Evolutionary conservation across 23 tunicate genomes (phyloP), one percentile per base, ranked within the genome.

Genomic region (Phallusia fumigata): DNA sequence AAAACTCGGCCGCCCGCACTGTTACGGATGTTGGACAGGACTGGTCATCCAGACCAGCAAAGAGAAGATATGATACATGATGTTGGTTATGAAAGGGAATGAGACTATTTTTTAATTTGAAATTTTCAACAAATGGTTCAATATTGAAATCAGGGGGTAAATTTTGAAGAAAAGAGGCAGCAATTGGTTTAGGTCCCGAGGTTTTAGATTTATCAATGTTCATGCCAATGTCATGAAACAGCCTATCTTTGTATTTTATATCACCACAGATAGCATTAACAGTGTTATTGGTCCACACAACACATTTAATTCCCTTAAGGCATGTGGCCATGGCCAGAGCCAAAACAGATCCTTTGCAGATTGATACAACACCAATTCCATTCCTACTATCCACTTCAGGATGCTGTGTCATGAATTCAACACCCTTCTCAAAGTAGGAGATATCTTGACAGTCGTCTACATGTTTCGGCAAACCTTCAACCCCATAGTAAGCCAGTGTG

Each of bases 361-460:
- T 50, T 11, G 73, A 53, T 26, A 88, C 73, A 40, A 88, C 47
- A 0, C 91, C 91, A 21, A 88, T 32, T 19, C 91, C 91, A 64
- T 22, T 18, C 15, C 32, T 44, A 15, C 44, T 40, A 47, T 73
- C 52, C 0, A 88, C 84, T 16, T 77, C 32, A 16, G 78, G 49
- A 34, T 88, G 86, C 11, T 76, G 53, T 12, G 26, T 35, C 73
- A 88, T n/a, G 22, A 69, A 31, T 10, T 82, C 26, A 18, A 64
- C 49, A 26, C 82, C 86, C 76, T 88, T 88, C 64, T 77, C 83
- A 82, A 88, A 88, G 65, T 88, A 88, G 33, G 76, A 82, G 36
- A 88, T n/a, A 28, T 88, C 53, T 22, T 77, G 36, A 44, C 13
- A 11, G 69, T 32, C 47, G 31, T 45, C 53, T 18, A 77, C 33